phyloP scores from a whole-genome alignment of 1,140 invertebrate genomes.

The Caerostris darwini region DNA sequence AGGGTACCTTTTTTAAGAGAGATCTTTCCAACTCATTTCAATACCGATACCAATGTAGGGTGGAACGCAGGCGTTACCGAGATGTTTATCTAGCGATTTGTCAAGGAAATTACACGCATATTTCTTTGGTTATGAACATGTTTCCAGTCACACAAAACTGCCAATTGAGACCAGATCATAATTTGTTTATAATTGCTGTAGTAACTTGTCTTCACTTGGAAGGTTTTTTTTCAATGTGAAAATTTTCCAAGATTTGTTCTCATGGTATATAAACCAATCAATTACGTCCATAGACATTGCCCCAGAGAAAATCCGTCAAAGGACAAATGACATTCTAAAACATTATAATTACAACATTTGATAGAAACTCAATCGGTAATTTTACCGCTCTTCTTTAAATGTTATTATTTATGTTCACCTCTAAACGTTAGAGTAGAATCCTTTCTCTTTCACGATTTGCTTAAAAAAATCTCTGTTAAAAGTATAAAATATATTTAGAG shows the following conservation, averaged over 20 bases:
- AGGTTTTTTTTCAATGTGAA: neutral
- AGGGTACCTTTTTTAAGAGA: neutral
- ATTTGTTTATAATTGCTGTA: conserved; percentile 47
- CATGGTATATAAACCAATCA: conserved; percentile 2
- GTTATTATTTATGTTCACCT: neutral
- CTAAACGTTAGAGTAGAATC: neutral
- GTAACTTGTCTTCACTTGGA: conserved; percentile 10
- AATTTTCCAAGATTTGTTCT: neutral
- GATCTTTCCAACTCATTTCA: neutral
- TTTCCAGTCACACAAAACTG: neutral
- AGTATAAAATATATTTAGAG: too few species aligned
- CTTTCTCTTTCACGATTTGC: too few species aligned
- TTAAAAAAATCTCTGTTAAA: too few species aligned
- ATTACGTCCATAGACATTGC: neutral
- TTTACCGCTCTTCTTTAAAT: neutral
- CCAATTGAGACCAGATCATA: conserved; percentile 3
- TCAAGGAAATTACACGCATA: conserved; percentile 25
- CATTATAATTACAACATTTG: neutral
- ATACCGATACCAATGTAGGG: conserved; percentile 31
- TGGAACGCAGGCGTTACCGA: conserved; percentile 28
- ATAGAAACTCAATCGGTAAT: neutral
- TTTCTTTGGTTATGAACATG: conserved; percentile 46
- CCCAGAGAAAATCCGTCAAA: neutral
- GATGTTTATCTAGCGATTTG: conserved; percentile 15
- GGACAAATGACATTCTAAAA: neutral